phyloP scores from a whole-genome alignment of 2,888 invertebrate species.

The Lithophane ornitopus region DNA sequence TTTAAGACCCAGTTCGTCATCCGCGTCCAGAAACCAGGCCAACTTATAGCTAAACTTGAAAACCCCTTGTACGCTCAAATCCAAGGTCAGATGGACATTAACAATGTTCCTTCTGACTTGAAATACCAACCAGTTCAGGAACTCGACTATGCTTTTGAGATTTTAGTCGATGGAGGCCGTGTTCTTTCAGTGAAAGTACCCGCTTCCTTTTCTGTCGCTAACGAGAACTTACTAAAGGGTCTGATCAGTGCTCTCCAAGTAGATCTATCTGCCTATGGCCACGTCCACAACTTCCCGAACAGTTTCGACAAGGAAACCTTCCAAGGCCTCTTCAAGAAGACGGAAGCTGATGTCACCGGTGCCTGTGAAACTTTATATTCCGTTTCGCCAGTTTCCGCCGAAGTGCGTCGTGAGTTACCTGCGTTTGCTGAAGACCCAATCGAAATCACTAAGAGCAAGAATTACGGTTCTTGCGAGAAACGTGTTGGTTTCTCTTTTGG shows the following conservation, averaged over 20 bases:
- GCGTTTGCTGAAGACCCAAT: slow-evolving; percentile 89
- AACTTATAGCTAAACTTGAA: slow-evolving; percentile 85
- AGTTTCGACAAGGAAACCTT: slow-evolving; percentile 83
- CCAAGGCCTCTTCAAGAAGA: slow-evolving; percentile 91
- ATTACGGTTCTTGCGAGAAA: slow-evolving; percentile 91
- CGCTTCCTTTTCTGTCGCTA: slow-evolving; percentile 88
- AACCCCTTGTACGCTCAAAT: slow-evolving; percentile 89
- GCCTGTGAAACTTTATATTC: slow-evolving; percentile 93
- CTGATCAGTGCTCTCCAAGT: slow-evolving; percentile 93
- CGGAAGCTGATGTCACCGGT: slow-evolving; percentile 93
- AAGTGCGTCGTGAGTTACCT: slow-evolving; percentile 88
- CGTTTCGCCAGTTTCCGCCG: slow-evolving; percentile 90
- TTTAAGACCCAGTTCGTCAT: slow-evolving; percentile 90
- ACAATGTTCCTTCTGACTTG: slow-evolving; percentile 82
- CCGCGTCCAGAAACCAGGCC: slow-evolving; percentile 86
- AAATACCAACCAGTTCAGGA: slow-evolving; percentile 89
- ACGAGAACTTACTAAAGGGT: slow-evolving; percentile 93
- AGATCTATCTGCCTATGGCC: slow-evolving; percentile 91
- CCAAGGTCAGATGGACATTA: slow-evolving; percentile 86
- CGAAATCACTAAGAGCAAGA: slow-evolving; percentile 92
- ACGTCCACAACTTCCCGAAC: slow-evolving; percentile 85
- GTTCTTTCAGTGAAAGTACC: slow-evolving; percentile 90
- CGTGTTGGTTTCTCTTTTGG: slow-evolving; percentile 92
- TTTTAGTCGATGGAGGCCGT: slow-evolving; percentile 91
- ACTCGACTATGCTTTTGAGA: slow-evolving; percentile 91